A percentile compares a stretch with the other conserved stretches of the same genome.
These are phyloP conservation scores for Lampropteryx suffumata DNA, from an alignment of 2,888 invertebrate genomes.

Conservation along the genomic window DNA sequence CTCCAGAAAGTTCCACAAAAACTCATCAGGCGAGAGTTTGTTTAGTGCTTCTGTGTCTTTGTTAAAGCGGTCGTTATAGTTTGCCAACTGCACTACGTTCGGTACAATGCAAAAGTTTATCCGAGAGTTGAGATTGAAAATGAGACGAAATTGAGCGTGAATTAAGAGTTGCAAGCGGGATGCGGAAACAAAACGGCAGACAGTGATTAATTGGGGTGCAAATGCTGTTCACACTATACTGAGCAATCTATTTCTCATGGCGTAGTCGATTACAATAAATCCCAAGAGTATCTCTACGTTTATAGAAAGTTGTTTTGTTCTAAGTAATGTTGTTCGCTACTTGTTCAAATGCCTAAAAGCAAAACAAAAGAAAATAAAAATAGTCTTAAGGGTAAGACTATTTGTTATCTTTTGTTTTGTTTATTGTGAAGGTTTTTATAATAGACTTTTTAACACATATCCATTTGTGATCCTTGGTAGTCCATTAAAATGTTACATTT, in stretches of 20 bases:
- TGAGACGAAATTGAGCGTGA: constrained; percentile 58
- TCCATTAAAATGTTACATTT: no score
- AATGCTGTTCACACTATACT: neutral
- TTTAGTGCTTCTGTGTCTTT: constrained; percentile 54
- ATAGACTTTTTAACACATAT: no score
- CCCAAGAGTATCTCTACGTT: no score
- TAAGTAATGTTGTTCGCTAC: no score
- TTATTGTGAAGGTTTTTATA: no score
- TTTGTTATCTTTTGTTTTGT: no score
- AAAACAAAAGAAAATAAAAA: no score
- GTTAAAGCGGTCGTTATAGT: constrained; percentile 49
- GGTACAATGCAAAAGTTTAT: constrained; percentile 56
- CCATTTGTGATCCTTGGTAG: no score
- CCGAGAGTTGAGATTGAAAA: constrained; percentile 61
- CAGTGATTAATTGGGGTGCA: constrained; percentile 36
- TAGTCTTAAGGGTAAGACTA: no score
- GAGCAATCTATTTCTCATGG: neutral
- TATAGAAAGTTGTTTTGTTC: no score
- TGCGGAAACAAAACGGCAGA: constrained; percentile 49
- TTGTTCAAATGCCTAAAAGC: no score
- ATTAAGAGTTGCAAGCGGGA: constrained; percentile 54
- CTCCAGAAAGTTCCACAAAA: constrained; percentile 44
- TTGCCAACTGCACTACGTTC: constrained; percentile 45
- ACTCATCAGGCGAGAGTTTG: constrained; percentile 52
- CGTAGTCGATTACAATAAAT: neutral